Percentiles rank a stretch among this genome's conserved stretches.
phyloP scores from a whole-genome alignment of 2,797 vertebrate genomes.

The Odontamblyopus lacepedii region DNA sequence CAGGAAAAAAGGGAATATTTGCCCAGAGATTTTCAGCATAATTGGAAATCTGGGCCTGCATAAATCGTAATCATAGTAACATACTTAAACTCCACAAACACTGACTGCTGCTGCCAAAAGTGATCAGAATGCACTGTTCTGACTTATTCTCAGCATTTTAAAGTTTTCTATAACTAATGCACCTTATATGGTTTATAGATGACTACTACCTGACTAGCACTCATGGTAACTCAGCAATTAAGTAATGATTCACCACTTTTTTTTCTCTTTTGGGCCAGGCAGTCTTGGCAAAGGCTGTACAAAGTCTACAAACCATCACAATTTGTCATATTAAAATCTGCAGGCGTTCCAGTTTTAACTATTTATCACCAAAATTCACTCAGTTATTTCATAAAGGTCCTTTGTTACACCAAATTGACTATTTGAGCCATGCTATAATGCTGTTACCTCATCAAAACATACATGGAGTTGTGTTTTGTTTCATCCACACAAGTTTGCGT shows the following conservation, averaged over 20 bases:
- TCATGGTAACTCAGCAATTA: not conserved
- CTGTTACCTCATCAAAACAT: too few species aligned
- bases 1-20: conserved; percentile 74
- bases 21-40: conserved; percentile 69
- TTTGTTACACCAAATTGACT: too few species aligned
- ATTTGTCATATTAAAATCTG: too few species aligned
- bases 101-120: conserved; percentile 48
- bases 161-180: not conserved
- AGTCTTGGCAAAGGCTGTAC: not conserved
- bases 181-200: too few species aligned
- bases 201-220: too few species aligned
- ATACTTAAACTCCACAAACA: conserved; percentile 61
- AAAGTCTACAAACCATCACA: too few species aligned
- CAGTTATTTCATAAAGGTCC: too few species aligned
- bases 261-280: not conserved
- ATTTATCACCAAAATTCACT: too few species aligned
- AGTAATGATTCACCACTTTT: not conserved
- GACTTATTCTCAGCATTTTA: conserved; percentile 8
- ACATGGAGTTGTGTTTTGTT: too few species aligned
- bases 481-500: too few species aligned
- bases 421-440: too few species aligned
- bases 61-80: conserved; percentile 71
- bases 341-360: too few species aligned
- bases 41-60: conserved; percentile 74
- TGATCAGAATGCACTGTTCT: conserved; percentile 48